A percentile compares a stretch with the other conserved stretches of the same genome.
Conservation (phyloP, 2,113 vertebrate species). For the Columbina picui region DNA sequence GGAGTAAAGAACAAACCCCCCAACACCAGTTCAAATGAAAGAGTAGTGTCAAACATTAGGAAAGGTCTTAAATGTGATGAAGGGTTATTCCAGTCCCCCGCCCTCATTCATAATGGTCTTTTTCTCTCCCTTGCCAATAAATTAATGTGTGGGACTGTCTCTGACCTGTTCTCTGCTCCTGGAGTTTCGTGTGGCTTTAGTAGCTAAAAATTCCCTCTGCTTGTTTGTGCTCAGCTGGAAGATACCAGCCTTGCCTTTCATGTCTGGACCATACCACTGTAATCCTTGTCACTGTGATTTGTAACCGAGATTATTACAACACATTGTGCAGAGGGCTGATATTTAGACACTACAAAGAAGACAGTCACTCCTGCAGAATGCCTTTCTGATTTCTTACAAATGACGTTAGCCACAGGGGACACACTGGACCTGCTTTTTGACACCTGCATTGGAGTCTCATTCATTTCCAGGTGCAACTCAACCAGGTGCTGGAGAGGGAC, state of each 20-base stretch:
- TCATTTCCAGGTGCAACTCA: neutral
- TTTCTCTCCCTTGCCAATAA: neutral
- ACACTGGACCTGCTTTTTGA: neutral
- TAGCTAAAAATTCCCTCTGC: neutral
- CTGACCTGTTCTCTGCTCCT: neutral
- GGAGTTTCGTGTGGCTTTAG: neutral
- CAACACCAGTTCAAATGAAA: neutral
- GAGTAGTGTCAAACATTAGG: neutral
- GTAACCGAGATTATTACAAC: neutral
- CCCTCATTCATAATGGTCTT: neutral
- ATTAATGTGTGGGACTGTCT: neutral
- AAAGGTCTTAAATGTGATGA: neutral
- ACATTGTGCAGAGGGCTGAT: neutral
- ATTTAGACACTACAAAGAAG: neutral
- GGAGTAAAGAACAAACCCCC: neutral
- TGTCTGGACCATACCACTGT: neutral
- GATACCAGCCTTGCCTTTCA: neutral
- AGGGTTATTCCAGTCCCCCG: neutral
- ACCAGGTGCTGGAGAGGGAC: neutral
- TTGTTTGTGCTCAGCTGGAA: neutral
- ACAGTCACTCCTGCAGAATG: neutral
- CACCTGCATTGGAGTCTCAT: neutral
- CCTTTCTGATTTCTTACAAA: neutral
- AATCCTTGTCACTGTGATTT: neutral
- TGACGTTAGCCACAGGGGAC: neutral